Conservation (phyloP, 64 coral and sea anemone genomes). For the Platygyra sinensis region DNA sequence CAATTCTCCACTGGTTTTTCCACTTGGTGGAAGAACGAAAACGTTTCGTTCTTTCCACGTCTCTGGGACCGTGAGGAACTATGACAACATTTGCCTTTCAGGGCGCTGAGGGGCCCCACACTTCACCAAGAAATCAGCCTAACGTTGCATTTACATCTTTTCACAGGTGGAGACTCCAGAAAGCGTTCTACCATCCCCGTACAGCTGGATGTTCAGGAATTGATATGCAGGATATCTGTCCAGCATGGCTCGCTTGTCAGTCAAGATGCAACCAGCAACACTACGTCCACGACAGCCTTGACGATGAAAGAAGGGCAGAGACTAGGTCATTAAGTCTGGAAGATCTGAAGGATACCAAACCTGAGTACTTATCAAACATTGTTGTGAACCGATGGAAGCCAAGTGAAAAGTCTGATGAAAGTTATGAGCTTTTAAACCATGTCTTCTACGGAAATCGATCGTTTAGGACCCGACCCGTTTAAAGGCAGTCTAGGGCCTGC, state of each 20-base stretch:
- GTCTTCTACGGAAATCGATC: constrained; percentile 45
- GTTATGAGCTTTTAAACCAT: constrained; percentile 65
- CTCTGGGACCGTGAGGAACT: too few relatives aligned
- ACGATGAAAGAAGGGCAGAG: neutral
- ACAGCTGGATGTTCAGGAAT: constrained; percentile 32
- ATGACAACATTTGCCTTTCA: too few relatives aligned
- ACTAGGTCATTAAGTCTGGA: constrained; percentile 38
- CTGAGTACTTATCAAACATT: constrained; percentile 69
- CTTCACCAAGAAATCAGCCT: neutral
- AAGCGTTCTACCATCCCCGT: constrained; percentile 60
- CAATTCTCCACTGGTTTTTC: too few relatives aligned
- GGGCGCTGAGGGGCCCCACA: too few relatives aligned
- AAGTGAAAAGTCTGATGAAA: neutral
- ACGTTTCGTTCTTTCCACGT: too few relatives aligned
- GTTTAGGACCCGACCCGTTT: constrained; percentile 9
- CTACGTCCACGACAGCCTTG: neutral
- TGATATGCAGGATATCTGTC: constrained; percentile 31
- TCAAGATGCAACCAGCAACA: neutral
- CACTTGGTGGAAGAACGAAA: too few relatives aligned
- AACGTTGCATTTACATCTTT: neutral
- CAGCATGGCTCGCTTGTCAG: neutral
- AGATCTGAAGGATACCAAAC: constrained; percentile 66
- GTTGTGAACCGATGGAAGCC: constrained; percentile 46
- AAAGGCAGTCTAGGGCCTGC: constrained; percentile 29
- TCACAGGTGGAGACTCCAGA: constrained; percentile 59